Percentiles rank a stretch among this genome's conserved stretches.
Evolutionary conservation across 92 coral and sea anemone species (phyloP).

Genomic region (Anthopleura xanthogrammica): DNA sequence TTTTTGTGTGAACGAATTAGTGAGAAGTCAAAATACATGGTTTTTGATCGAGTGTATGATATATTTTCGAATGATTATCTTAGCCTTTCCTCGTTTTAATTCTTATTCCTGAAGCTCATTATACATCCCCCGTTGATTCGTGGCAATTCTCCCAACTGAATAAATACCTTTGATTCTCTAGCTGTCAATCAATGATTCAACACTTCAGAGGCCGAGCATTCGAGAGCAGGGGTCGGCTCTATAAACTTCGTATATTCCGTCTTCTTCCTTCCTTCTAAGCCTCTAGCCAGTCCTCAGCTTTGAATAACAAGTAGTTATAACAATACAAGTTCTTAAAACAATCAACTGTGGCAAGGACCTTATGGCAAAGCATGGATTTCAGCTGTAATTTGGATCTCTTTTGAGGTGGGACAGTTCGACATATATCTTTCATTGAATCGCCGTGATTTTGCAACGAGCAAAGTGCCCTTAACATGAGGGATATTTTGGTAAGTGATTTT

Average conservation of each 20-base stretch:
- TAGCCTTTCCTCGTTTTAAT: not conserved
- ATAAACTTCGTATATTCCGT: not conserved
- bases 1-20: not conserved
- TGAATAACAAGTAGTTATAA: not conserved
- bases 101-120: not conserved
- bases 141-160: slow-evolving; percentile 24
- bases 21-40: not conserved
- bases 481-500: slow-evolving; percentile 50
- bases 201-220: not conserved
- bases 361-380: slow-evolving; percentile 14
- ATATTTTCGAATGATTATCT: not conserved
- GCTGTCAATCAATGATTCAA: slow-evolving; percentile 24
- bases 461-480: slow-evolving; percentile 46
- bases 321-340: not conserved
- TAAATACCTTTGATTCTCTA: slow-evolving; percentile 3
- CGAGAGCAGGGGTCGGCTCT: slow-evolving; percentile 9
- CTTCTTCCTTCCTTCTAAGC: not conserved
- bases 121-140: slow-evolving; percentile 3
- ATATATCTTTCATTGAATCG: slow-evolving; percentile 8
- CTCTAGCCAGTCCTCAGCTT: not conserved
- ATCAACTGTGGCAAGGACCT: not conserved
- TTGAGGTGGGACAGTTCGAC: not conserved
- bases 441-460: slow-evolving; percentile 6
- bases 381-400: not conserved
- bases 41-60: not conserved